Percentiles rank a stretch among this genome's conserved stretches.
These are phyloP conservation scores for Pterocles gutturalis DNA, from an alignment of 2,113 vertebrate species.

Conservation along the genomic window DNA sequence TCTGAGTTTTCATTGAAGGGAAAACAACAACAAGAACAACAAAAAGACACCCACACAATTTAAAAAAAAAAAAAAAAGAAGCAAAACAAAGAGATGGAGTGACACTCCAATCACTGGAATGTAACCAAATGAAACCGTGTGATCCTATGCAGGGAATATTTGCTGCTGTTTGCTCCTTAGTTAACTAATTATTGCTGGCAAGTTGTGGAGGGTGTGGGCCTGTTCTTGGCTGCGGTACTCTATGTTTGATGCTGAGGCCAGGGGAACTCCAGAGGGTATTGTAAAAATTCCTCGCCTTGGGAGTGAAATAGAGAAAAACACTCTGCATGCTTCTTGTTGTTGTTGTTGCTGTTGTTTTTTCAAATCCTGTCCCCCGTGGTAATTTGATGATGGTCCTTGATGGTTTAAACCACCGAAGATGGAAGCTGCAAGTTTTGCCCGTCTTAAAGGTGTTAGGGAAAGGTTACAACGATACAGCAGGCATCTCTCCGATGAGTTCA, in stretches of 20 bases:
- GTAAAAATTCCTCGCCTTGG: constrained; percentile 72
- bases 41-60: neutral
- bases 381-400: constrained; percentile 4
- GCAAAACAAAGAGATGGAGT: constrained; percentile 35
- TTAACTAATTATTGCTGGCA: constrained; percentile 74
- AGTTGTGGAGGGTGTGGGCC: constrained; percentile 64
- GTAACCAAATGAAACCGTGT: constrained; percentile 58
- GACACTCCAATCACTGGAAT: constrained; percentile 63
- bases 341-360: neutral
- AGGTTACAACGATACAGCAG: accelerated
- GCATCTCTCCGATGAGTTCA: neutral
- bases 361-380: constrained; percentile 9
- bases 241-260: constrained; percentile 71
- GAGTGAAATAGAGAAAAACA: constrained; percentile 52
- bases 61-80: neutral
- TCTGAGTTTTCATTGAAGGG: constrained; percentile 6
- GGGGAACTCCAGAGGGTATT: constrained; percentile 74
- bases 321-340: neutral
- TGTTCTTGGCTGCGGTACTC: constrained; percentile 64
- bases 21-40: constrained; percentile 24
- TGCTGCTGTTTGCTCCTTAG: constrained; percentile 66
- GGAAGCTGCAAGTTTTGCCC: neutral
- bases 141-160: constrained; percentile 62
- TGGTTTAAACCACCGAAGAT: neutral
- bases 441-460: neutral